Conservation (phyloP, 2,113 vertebrate species). For the Pygoscelis antarcticus region DNA sequence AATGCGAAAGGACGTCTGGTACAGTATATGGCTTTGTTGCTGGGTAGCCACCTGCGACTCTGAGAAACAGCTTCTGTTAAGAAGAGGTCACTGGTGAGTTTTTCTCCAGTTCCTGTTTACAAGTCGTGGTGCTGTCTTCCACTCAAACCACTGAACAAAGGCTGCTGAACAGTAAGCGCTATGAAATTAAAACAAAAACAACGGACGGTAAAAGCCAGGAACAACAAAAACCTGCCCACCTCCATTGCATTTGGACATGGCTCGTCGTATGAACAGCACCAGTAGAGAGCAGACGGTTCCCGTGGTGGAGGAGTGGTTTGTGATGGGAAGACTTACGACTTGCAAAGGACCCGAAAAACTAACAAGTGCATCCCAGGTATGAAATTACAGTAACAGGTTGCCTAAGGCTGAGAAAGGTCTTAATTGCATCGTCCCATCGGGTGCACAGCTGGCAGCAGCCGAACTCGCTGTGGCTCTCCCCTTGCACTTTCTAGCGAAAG, state of each 20-base stretch:
- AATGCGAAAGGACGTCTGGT: not conserved
- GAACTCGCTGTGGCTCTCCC: not conserved
- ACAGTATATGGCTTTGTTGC: constrained; percentile 71
- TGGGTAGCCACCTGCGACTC: constrained; percentile 4
- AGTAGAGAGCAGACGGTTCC: not conserved
- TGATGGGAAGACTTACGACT: constrained; percentile 41
- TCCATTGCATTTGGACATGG: not conserved
- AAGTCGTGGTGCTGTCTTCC: not conserved
- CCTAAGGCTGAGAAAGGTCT: constrained; percentile 40
- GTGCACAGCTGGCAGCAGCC: not conserved
- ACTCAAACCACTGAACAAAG: not conserved
- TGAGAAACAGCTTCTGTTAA: constrained; percentile 1
- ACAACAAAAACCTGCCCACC: not conserved
- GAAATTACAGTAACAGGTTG: constrained; percentile 25
- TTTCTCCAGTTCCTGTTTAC: not conserved
- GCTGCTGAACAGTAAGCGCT: not conserved
- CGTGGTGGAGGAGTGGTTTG: not conserved
- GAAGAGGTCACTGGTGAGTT: not conserved
- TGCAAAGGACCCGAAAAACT: constrained; percentile 22
- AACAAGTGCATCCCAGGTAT: not conserved
- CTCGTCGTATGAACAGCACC: not conserved
- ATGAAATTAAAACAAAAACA: not conserved
- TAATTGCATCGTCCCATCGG: not conserved
- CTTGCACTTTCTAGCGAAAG: not conserved
- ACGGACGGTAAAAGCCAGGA: not conserved